Conservation (phyloP, 2,888 invertebrate genomes). For the Brachyptera risi region DNA sequence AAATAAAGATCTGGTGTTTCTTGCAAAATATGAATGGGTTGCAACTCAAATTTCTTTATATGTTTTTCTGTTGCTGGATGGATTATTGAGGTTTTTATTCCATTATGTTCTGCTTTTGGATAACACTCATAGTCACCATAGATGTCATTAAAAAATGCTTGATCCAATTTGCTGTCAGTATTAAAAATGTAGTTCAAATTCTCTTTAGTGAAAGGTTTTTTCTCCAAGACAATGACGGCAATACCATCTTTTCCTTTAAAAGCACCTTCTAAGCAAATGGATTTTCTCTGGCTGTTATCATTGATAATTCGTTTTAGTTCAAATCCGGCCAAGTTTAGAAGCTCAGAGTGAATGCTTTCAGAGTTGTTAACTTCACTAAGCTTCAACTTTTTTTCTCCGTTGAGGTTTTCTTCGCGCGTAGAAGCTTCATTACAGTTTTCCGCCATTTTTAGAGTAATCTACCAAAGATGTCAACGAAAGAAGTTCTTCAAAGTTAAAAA, state of each 20-base stretch:
- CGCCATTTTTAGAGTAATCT: neutral
- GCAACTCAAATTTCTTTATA: slow-evolving; percentile 77
- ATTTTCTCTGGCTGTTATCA: slow-evolving; percentile 69
- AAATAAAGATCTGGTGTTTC: slow-evolving; percentile 84
- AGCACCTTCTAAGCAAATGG: slow-evolving; percentile 64
- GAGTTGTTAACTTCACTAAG: neutral
- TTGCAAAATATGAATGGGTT: slow-evolving; percentile 67
- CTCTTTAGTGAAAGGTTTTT: slow-evolving; percentile 70
- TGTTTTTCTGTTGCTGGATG: slow-evolving; percentile 93
- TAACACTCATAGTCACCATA: slow-evolving; percentile 77
- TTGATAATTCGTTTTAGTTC: slow-evolving; percentile 61
- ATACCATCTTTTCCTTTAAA: slow-evolving; percentile 56
- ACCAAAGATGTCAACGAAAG: too few relatives aligned
- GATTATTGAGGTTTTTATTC: slow-evolving; percentile 83
- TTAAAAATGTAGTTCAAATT: slow-evolving; percentile 53
- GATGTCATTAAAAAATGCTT: slow-evolving; percentile 75
- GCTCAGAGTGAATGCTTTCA: neutral
- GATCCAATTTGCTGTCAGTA: slow-evolving; percentile 54
- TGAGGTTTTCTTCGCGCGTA: neutral
- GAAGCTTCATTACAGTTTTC: neutral
- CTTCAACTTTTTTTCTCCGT: neutral
- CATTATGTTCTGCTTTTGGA: slow-evolving; percentile 57
- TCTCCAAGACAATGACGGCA: slow-evolving; percentile 75
- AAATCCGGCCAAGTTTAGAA: slow-evolving; percentile 59
- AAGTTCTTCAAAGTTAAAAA: too few relatives aligned